Evolutionary conservation across 2,888 invertebrate species (phyloP).

Genomic region (Trachelus iudaicus): DNA sequence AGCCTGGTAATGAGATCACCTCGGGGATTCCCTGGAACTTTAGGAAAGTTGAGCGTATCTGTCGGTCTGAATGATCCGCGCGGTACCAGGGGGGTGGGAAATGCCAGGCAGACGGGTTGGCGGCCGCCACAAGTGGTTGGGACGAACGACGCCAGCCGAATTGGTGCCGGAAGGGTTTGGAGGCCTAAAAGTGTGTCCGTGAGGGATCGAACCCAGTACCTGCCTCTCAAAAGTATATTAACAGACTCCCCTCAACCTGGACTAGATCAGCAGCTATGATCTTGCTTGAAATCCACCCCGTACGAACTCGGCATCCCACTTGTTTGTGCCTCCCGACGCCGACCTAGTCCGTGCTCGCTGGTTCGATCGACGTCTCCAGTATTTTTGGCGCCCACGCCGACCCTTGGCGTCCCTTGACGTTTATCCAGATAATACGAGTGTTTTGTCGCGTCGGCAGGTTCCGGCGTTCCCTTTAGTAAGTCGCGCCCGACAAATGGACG

Average conservation of each 20-base stretch:
- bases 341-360: neutral
- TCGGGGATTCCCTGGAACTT: neutral
- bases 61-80: neutral
- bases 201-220: neutral
- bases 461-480: neutral
- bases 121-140: constrained; percentile 1
- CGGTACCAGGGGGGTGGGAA: neutral
- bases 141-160: neutral
- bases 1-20: neutral
- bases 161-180: neutral
- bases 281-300: neutral
- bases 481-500: neutral
- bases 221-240: neutral
- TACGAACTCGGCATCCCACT: neutral
- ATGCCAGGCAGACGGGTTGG: neutral
- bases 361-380: neutral
- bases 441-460: neutral
- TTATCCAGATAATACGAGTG: neutral
- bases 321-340: neutral
- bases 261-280: neutral
- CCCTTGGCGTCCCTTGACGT: neutral
- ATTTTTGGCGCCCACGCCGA: neutral
- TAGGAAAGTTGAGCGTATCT: neutral
- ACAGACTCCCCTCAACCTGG: neutral
- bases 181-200: neutral